Percentiles rank a stretch among this genome's conserved stretches.
Conservation (phyloP, 2,113 vertebrate species). For the Typhlomys cinereus region DNA sequence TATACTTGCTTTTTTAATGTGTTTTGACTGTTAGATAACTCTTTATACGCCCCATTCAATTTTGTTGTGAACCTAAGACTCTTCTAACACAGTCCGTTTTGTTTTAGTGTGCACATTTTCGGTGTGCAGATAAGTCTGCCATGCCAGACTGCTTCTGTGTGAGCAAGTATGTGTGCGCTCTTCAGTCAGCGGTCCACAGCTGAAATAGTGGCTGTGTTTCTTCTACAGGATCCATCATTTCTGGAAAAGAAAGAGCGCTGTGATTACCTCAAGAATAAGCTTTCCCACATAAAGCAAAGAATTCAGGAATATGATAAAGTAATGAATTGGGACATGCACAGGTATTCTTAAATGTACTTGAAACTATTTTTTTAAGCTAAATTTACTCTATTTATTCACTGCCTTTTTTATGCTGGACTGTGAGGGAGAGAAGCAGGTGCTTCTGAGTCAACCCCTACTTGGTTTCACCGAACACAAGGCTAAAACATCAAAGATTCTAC, state of each 20-base stretch:
- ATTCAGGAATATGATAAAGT: slow-evolving; percentile 97
- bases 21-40: background rate
- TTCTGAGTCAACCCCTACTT: slow-evolving; percentile 14
- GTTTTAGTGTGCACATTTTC: background rate
- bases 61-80: slow-evolving; percentile 23
- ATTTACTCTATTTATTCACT: slow-evolving; percentile 84
- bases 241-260: slow-evolving; percentile 95
- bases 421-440: slow-evolving; percentile 52
- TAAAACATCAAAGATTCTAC: background rate
- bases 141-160: background rate
- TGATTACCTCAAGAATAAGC: slow-evolving; percentile 97
- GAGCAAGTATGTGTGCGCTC: background rate
- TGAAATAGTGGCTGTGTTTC: slow-evolving; percentile 50
- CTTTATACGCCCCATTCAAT: background rate
- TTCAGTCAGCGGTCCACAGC: background rate
- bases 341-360: slow-evolving; percentile 64
- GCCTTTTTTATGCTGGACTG: slow-evolving; percentile 52
- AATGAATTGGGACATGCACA: slow-evolving; percentile 93
- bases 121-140: background rate
- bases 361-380: slow-evolving; percentile 32
- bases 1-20: background rate
- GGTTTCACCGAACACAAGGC: background rate
- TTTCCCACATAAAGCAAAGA: slow-evolving; percentile 96
- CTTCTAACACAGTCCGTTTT: background rate
- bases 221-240: slow-evolving; percentile 92